Evolutionary conservation across 2,888 invertebrate species (phyloP).

Genomic region (Pherbina coryleti): DNA sequence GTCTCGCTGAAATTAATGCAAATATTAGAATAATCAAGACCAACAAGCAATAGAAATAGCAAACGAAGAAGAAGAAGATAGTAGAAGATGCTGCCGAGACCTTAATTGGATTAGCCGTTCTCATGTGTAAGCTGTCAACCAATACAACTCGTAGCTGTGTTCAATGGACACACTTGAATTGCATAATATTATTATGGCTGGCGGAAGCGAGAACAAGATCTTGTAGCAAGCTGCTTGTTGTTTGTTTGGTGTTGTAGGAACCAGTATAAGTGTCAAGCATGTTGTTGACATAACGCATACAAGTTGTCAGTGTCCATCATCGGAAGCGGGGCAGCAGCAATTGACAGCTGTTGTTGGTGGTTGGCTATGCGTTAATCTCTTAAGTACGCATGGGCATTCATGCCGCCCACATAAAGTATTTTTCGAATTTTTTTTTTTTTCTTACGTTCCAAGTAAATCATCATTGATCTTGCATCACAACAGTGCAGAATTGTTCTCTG

Average conservation of each 20-base stretch:
- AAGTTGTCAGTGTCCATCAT: conserved; percentile 40
- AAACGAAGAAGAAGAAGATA: background rate
- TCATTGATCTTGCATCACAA: background rate
- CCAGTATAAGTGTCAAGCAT: conserved; percentile 22
- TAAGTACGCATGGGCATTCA: background rate
- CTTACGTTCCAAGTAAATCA: background rate
- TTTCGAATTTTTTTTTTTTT: background rate
- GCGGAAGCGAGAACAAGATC: conserved; percentile 33
- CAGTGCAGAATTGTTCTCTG: background rate
- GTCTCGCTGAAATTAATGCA: conserved; percentile 14
- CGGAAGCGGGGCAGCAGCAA: conserved; percentile 21
- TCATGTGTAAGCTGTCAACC: conserved; percentile 36
- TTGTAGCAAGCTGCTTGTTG: background rate
- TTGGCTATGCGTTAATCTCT: conserved; percentile 10
- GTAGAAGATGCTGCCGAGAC: background rate
- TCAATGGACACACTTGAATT: conserved; percentile 1
- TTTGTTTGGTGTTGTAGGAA: conserved; percentile 1
- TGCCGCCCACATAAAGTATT: background rate
- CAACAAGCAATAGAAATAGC: too few relatives aligned
- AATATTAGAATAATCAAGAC: conserved; percentile 13
- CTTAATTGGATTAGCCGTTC: conserved; percentile 36
- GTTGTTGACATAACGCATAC: conserved; percentile 38
- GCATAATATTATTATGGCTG: conserved; percentile 18
- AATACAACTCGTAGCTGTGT: background rate
- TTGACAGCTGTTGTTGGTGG: conserved; percentile 35